phyloP scores from a whole-genome alignment of 2,888 invertebrate genomes.

The Megaustenia siamemsis region DNA sequence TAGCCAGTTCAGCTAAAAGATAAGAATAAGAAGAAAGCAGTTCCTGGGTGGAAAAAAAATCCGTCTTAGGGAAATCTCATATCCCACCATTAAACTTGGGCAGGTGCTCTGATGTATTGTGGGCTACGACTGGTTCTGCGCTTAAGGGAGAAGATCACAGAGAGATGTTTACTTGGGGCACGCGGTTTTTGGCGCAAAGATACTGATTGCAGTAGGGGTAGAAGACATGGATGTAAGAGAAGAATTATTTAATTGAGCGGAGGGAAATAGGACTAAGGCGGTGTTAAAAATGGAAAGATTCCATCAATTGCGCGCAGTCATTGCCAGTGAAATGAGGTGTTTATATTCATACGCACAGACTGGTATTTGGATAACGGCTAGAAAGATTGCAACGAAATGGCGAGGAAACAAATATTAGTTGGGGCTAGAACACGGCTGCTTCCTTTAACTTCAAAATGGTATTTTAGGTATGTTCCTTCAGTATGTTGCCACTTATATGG shows the following conservation, averaged over 20 bases:
- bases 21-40: too few species aligned
- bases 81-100: not conserved
- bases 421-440: too few species aligned
- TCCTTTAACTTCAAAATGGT: too few species aligned
- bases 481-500: too few species aligned
- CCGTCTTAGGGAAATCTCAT: not conserved
- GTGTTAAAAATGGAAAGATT: not conserved
- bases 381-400: not conserved
- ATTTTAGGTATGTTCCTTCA: too few species aligned
- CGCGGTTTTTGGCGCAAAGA: not conserved
- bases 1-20: too few species aligned
- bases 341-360: not conserved
- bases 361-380: not conserved
- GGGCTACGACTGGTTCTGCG: not conserved
- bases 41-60: too few species aligned
- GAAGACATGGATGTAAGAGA: not conserved
- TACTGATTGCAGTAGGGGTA: not conserved
- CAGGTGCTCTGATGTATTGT: slow-evolving; percentile 8
- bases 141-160: slow-evolving; percentile 9
- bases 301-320: not conserved
- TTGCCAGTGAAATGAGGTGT: not conserved
- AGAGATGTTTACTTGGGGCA: not conserved
- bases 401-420: too few species aligned
- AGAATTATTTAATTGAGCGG: not conserved
- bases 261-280: not conserved